Conservation (phyloP, 2,113 vertebrate species). For the Rynchops niger region DNA sequence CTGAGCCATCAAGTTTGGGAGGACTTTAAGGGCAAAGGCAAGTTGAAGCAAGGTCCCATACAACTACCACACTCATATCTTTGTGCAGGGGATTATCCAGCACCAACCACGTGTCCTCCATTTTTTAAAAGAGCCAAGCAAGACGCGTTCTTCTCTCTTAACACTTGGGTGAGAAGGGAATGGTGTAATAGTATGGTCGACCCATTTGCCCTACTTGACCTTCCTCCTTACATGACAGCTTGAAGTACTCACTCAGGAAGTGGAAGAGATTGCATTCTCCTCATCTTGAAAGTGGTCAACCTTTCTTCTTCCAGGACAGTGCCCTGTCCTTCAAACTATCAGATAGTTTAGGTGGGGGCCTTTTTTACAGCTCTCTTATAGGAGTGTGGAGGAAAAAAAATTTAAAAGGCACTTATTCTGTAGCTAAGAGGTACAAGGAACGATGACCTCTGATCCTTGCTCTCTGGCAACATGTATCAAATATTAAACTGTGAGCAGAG, state of each 20-base stretch:
- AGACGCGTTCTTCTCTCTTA: not conserved
- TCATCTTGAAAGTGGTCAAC: not conserved
- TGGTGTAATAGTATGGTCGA: not conserved
- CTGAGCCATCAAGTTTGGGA: not conserved
- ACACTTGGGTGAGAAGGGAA: not conserved
- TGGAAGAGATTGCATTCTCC: not conserved
- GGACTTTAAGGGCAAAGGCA: not conserved
- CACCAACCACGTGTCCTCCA: not conserved
- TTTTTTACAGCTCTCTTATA: not conserved
- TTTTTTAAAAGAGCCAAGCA: not conserved
- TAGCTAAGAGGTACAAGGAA: not conserved
- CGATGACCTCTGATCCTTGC: not conserved
- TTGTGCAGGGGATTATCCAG: not conserved
- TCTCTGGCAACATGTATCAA: not conserved
- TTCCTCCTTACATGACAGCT: not conserved
- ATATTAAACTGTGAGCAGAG: not conserved
- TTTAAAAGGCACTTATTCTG: not conserved
- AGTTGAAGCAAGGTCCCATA: not conserved
- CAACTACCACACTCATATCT: not conserved
- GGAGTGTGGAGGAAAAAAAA: not conserved
- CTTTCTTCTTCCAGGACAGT: not conserved
- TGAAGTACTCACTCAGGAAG: not conserved
- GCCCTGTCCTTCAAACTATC: not conserved
- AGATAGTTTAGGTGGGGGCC: not conserved
- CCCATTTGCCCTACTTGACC: not conserved